Conservation (phyloP, 2,888 invertebrate species). For the Amphipyra tragopoginis region DNA sequence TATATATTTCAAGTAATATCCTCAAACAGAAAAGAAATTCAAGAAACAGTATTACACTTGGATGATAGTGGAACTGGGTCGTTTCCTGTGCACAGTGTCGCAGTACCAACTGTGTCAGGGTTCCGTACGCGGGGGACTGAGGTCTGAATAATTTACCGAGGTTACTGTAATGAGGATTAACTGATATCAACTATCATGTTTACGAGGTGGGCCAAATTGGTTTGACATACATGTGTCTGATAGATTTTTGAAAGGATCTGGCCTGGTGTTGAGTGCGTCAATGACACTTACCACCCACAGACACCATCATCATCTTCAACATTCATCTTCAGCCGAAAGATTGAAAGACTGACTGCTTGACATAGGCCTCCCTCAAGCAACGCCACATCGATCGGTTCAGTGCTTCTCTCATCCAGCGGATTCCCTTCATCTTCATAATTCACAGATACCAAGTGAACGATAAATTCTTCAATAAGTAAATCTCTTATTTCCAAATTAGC, state of each 20-base stretch:
- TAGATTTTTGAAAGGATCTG: neutral
- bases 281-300: no score
- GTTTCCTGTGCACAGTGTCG: constrained; percentile 44
- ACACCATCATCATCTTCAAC: no score
- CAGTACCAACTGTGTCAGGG: constrained; percentile 52
- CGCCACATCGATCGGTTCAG: no score
- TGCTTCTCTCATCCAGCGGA: no score
- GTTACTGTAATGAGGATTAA: constrained; percentile 20
- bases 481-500: no score
- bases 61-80: constrained; percentile 35
- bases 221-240: neutral
- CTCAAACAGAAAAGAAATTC: constrained; percentile 21
- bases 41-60: constrained; percentile 20
- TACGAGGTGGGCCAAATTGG: neutral
- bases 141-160: constrained; percentile 44
- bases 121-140: constrained; percentile 18
- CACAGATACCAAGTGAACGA: no score
- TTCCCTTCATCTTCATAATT: no score
- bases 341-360: no score
- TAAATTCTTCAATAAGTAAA: no score
- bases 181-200: constrained; percentile 13
- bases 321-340: no score
- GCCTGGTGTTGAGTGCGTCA: neutral
- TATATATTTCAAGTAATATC: constrained; percentile 17
- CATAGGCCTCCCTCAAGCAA: no score